Percentiles rank a stretch among this genome's conserved stretches.
Conservation (phyloP, 2,888 invertebrate species). For the Mantis religiosa region DNA sequence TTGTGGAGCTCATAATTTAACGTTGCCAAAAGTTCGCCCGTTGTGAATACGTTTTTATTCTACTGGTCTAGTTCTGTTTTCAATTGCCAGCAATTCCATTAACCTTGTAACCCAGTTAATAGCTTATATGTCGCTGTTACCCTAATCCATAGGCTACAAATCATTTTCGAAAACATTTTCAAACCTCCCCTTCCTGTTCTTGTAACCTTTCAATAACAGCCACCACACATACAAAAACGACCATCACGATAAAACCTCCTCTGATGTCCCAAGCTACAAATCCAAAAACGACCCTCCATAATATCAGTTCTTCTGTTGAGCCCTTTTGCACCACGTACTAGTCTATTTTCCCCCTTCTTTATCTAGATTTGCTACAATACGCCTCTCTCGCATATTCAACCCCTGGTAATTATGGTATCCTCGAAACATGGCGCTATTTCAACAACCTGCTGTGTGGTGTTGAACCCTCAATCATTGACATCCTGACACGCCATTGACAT, state of each 20-base stretch:
- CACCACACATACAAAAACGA: background rate
- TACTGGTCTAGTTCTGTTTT: background rate
- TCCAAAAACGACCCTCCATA: constrained; percentile 11
- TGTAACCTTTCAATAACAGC: constrained; percentile 9
- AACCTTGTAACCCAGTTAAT: background rate
- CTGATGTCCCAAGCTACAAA: background rate
- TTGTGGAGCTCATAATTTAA: too few relatives aligned
- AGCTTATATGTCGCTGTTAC: background rate
- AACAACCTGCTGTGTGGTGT: background rate
- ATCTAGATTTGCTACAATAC: background rate
- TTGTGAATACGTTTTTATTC: background rate
- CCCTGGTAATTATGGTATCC: constrained; percentile 6
- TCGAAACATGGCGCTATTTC: background rate
- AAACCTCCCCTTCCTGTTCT: background rate
- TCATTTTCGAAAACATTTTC: constrained; percentile 4
- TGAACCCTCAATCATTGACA: constrained; percentile 11
- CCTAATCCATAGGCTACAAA: background rate
- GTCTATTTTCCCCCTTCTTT: background rate
- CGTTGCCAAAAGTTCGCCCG: too few relatives aligned
- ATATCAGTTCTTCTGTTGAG: constrained; percentile 8
- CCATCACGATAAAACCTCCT: background rate
- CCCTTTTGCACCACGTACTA: background rate
- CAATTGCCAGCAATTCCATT: background rate
- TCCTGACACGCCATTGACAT: constrained; percentile 13
- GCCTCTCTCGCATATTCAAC: background rate